These are phyloP conservation scores for Meriones unguiculatus DNA, from an alignment of 2,113 vertebrate genomes.

Conservation along the genomic window DNA sequence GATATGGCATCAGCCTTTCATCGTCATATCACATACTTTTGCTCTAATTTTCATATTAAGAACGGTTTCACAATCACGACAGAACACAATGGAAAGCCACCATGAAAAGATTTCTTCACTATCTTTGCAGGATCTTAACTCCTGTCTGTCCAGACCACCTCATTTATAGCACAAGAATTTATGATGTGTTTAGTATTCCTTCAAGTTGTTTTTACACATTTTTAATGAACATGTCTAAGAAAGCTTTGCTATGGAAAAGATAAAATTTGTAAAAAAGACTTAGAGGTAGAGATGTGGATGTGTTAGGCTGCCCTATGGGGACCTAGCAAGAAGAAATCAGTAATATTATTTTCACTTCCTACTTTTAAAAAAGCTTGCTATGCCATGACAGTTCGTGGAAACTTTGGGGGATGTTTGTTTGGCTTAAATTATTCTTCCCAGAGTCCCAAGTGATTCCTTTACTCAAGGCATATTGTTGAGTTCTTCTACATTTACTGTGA, in stretches of 20 bases:
- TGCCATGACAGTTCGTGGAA: constrained; percentile 51
- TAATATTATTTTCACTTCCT: constrained; percentile 2
- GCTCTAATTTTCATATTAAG: not conserved
- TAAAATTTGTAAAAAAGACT: constrained; percentile 15
- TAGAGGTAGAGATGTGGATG: not conserved
- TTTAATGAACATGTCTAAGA: constrained; percentile 23
- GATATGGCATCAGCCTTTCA: not conserved
- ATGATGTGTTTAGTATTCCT: not conserved
- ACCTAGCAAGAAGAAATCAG: not conserved
- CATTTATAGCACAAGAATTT: constrained; percentile 32
- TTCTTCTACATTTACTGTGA: constrained; percentile 52
- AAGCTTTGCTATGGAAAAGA: constrained; percentile 13
- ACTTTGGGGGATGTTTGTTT: constrained; percentile 40
- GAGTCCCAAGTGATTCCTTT: constrained; percentile 65
- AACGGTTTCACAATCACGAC: not conserved
- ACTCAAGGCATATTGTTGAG: not conserved
- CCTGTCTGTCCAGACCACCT: not conserved
- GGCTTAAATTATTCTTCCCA: constrained; percentile 64
- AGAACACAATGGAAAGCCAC: not conserved
- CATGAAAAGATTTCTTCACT: not conserved
- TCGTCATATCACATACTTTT: not conserved
- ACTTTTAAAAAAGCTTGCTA: constrained; percentile 40
- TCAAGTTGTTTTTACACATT: constrained; percentile 8
- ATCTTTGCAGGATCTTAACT: not conserved
- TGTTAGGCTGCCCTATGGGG: not conserved